Base-by-base conservation (phyloP, 2,888 invertebrate species). In the Atrina japonica region DNA sequence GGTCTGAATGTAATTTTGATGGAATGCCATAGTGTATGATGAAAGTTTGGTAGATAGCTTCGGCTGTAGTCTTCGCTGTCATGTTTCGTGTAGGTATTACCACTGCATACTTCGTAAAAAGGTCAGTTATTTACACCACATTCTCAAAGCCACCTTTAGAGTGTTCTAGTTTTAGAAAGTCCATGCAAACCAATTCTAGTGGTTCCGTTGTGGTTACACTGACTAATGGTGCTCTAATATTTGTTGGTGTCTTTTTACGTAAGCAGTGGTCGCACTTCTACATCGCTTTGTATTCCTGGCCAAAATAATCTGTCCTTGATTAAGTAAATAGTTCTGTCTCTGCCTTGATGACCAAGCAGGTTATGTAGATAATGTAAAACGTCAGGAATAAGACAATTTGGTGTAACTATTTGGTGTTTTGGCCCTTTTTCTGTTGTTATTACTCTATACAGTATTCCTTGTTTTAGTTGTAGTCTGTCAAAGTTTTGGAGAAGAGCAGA, bases 1-100 rank as follows among this genome's bases (percentile, higher is more conserved):
- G 73, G 29, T 76, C 75, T 5, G 68, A 55, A 43, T 75, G 77
- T 3, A 77, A 29, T 3, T 56, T 41, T 25, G 52, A 43, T 1
- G 71, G 77, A 23, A 78, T 50, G 2, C 77, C 75, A 29, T 64
- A 77, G 43, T 71, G 65, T 3, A 72, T 16, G 5, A 75, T 41
- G 27, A 75, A 75, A 18, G 60, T 59, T 40, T 53, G 27, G 49
- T 47, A 66, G 18, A 74, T 29, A 9, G 29, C 70, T 27, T 73
- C 61, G 14, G 66, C 60, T 41, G 73, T 74, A n/a, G 73, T 68
- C 30, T 68, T 68, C 1, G 76, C 73, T 21, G 70, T 70, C 49
- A 64, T 56, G 21, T 75, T 73, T n/a, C 27, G 69, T 1, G 72
- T 72, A 27, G 70, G 72, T 9, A 61, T 40, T 18, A 73, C 73